Evolutionary conservation across 2,113 vertebrate genomes (phyloP).

Genomic region (Synchiropus splendidus): DNA sequence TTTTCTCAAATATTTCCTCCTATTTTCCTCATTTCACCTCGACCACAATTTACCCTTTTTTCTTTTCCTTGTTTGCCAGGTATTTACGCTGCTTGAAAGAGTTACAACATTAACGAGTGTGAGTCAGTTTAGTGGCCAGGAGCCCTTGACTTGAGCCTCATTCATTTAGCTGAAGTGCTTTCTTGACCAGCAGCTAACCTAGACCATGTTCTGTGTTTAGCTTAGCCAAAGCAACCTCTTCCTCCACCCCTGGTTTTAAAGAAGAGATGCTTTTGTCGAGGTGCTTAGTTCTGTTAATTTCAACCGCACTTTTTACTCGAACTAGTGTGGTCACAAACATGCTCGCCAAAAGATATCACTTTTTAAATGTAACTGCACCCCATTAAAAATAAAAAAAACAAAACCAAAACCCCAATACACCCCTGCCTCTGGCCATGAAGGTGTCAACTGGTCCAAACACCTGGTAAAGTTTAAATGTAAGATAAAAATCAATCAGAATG

Average conservation of each 20-base stretch:
- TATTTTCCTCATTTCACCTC: constrained; percentile 57
- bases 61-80: constrained; percentile 67
- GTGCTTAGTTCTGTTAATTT: constrained; percentile 11
- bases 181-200: constrained; percentile 41
- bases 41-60: constrained; percentile 51
- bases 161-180: background rate
- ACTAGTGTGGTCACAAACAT: constrained; percentile 16
- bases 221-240: constrained; percentile 33
- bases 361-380: constrained; percentile 51
- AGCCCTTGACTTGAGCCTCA: constrained; percentile 21
- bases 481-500: too few relatives aligned
- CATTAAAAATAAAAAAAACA: constrained; percentile 18
- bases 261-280: constrained; percentile 52
- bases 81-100: constrained; percentile 76
- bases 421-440: constrained; percentile 62
- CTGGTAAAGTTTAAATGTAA: too few relatives aligned
- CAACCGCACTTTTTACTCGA: too few relatives aligned
- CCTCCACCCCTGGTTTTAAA: constrained; percentile 33
- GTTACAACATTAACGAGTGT: constrained; percentile 74
- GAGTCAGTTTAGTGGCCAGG: constrained; percentile 64
- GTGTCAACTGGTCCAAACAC: constrained; percentile 46
- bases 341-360: constrained; percentile 44
- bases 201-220: constrained; percentile 61
- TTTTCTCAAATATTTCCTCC: constrained; percentile 15
- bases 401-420: constrained; percentile 30